Conservation (phyloP, 2,797 vertebrate genomes). For the Anguilla obscura region DNA sequence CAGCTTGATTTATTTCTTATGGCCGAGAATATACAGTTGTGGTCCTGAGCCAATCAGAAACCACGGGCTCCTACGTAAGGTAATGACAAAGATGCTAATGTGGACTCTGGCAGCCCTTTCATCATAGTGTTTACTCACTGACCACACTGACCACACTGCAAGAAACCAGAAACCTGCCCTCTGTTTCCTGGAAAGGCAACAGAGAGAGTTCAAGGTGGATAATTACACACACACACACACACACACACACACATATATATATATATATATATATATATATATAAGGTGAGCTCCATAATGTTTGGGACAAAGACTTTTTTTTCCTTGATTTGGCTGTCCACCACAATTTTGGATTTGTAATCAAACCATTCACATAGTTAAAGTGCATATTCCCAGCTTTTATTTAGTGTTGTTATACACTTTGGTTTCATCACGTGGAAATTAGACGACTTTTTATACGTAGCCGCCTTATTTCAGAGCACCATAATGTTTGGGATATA, state of each 20-base stretch:
- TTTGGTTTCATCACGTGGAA: no score
- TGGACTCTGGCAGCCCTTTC: background rate
- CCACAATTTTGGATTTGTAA: no score
- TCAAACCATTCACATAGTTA: no score
- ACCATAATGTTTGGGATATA: no score
- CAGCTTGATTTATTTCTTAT: background rate
- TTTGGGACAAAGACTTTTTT: background rate
- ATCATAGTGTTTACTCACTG: background rate
- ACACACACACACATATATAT: background rate
- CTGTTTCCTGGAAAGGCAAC: background rate
- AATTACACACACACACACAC: background rate
- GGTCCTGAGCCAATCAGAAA: conserved; percentile 7
- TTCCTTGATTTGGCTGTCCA: no score
- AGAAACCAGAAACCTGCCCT: background rate
- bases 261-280: background rate
- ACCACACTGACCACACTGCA: background rate
- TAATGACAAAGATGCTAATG: background rate
- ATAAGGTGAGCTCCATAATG: background rate
- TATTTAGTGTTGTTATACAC: no score
- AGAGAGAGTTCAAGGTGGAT: background rate
- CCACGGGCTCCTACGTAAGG: background rate
- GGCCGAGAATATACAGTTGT: background rate
- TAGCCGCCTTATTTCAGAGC: no score
- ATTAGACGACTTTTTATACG: no score
- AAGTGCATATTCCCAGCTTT: no score